Percentiles rank a stretch among this genome's conserved stretches.
Evolutionary conservation across 2,113 vertebrate species (phyloP).

Genomic region (Brienomyrus brachyistius): DNA sequence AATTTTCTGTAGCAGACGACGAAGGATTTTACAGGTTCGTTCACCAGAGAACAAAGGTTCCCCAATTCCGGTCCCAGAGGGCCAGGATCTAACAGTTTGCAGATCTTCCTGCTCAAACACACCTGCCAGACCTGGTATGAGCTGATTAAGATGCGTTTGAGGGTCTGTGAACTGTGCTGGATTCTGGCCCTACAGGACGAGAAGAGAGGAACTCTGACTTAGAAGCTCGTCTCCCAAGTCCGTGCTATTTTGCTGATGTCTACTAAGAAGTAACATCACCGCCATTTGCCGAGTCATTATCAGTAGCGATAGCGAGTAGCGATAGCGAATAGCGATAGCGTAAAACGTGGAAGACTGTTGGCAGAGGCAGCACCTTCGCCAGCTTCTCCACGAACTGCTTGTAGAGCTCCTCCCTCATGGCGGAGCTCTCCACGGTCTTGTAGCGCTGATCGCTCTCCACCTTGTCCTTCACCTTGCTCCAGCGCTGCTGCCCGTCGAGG

Average conservation of each 20-base stretch:
- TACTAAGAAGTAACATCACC: not conserved
- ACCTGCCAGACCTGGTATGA: not conserved
- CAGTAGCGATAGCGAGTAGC: no score
- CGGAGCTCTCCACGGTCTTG: slow-evolving; percentile 93
- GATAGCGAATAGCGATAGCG: no score
- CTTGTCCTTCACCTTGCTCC: slow-evolving; percentile 98
- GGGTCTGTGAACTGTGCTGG: not conserved
- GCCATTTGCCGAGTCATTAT: not conserved
- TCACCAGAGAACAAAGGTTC: not conserved
- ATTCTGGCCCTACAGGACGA: not conserved
- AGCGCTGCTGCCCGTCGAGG: slow-evolving; percentile 87
- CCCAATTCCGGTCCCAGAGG: not conserved
- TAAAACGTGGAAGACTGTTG: not conserved
- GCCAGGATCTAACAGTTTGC: not conserved
- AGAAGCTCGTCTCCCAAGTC: not conserved
- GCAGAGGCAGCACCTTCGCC: slow-evolving; percentile 69
- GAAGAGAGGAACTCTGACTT: not conserved
- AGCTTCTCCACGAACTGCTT: slow-evolving; percentile 95
- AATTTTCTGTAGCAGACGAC: not conserved
- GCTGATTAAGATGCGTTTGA: not conserved
- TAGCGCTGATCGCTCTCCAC: slow-evolving; percentile 91
- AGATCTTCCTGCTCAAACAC: not conserved
- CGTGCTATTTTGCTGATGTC: no score
- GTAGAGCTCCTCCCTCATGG: slow-evolving; percentile 88
- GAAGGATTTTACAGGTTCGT: not conserved